phyloP scores from a whole-genome alignment of 2,797 vertebrate genomes.

The Ptychobarbus kaznakovi region DNA sequence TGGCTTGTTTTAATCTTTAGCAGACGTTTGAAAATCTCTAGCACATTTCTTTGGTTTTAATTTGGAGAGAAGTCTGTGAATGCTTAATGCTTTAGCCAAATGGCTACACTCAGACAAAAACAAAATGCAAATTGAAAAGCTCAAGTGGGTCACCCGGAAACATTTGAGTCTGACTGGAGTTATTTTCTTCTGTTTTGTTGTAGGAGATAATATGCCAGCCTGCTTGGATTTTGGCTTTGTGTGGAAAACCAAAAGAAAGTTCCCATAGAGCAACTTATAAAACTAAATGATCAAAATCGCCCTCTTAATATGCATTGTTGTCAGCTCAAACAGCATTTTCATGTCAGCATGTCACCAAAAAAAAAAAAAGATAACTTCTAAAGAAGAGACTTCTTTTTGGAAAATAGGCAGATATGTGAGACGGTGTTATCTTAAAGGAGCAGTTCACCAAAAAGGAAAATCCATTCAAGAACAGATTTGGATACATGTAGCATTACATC shows the following conservation, averaged over 20 bases:
- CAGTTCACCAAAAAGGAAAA: not conserved
- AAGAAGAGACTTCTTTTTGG: not conserved
- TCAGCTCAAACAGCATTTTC: not conserved
- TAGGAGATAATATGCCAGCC: conserved; percentile 4
- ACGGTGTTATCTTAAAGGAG: not conserved
- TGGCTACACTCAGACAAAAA: not conserved
- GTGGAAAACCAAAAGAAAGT: not conserved
- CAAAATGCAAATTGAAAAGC: conserved; percentile 9
- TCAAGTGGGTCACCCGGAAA: not conserved
- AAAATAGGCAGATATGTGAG: not conserved
- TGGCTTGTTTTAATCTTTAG: not conserved
- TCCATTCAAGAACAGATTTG: no score
- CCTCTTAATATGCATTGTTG: not conserved
- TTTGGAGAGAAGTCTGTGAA: not conserved
- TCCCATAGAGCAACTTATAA: not conserved
- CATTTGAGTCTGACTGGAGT: not conserved
- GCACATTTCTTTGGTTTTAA: conserved; percentile 28
- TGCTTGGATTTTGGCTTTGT: not conserved
- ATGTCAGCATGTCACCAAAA: not conserved
- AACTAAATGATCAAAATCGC: not conserved
- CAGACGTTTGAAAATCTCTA: conserved; percentile 14
- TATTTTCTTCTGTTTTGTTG: not conserved
- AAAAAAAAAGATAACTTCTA: no score
- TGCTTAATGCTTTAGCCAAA: conserved; percentile 19
- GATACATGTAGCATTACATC: no score